Evolutionary conservation across 2,113 vertebrate genomes (phyloP), one percentile per base, ranked within the genome.

Genomic region (Oophaga pumilio): DNA sequence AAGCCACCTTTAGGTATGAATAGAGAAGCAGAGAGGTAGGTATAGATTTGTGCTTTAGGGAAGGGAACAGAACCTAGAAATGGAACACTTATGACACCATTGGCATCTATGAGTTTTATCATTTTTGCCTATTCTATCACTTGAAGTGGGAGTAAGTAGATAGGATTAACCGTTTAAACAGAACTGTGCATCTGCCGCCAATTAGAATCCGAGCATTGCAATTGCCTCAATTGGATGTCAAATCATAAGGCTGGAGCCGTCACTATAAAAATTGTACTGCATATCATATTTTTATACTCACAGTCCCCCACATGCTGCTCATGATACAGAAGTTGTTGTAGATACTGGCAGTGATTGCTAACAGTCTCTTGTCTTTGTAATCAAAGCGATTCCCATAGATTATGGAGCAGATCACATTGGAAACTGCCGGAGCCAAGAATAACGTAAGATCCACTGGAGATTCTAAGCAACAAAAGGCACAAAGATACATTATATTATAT

Each of bases 391-490:
- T 89, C 20, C 92, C 92, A 24, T 92, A 92, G 20, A 92, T 81
- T 4, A 93, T 73, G 13, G 91, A 92, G 90, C 91, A 89, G 86
- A 93, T 91, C 8, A 93, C 89, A 52, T 93, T 92, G 77, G 91
- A 90, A 2, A 89, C 84, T 0, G 91, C 85, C 8, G 85, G 89
- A 64, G 86, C 73, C 3, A 93, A 73, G 60, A 62, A 76, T 49
- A 81, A 62, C 13, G 87, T 79, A 1, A 89, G 91, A 62, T 92
- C n/a, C 2, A 91, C 84, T 3, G 89, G 14, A 17, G 83, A 62
- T 1, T 89, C 91, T 92, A 43, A 24, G 28, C 12, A 24, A 59
- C 2, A 18, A 62, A 49, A 33, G 33, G 26, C 20, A 53, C 10
- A 77, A 22, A 77, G 17, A 76, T 0, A 76, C 17, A 76, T 0